phyloP scores from a whole-genome alignment of 2,888 invertebrate genomes.

The Xanthostigma xanthostigma region DNA sequence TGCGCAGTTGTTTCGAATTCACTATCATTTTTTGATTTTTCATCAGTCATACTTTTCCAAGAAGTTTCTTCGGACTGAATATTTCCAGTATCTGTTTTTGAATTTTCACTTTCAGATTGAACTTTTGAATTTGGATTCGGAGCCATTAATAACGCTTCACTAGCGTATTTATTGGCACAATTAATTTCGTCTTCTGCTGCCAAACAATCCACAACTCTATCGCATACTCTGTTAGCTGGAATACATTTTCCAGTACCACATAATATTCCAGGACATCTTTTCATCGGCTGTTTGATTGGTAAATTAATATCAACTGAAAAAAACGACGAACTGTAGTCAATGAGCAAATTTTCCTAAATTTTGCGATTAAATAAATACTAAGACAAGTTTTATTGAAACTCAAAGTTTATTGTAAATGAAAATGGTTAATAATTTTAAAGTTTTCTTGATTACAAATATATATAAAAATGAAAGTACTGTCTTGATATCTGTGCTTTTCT shows the following conservation, averaged over 20 bases:
- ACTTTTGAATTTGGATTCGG: not conserved
- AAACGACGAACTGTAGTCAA: not conserved
- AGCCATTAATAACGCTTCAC: slow-evolving; percentile 1
- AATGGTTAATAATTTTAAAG: no score
- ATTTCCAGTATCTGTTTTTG: not conserved
- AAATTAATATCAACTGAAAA: slow-evolving; percentile 33
- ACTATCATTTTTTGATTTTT: no score
- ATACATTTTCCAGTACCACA: slow-evolving; percentile 59
- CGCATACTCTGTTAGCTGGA: slow-evolving; percentile 47
- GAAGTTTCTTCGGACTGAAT: no score
- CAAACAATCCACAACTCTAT: slow-evolving; percentile 60
- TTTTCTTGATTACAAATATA: no score
- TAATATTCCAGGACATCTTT: slow-evolving; percentile 55
- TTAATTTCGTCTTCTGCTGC: slow-evolving; percentile 66
- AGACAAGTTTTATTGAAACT: no score
- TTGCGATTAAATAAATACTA: no score
- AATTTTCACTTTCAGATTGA: not conserved
- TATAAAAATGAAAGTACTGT: no score
- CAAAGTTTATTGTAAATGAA: no score
- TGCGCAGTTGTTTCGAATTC: not conserved
- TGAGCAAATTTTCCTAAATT: no score
- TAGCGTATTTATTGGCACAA: slow-evolving; percentile 29
- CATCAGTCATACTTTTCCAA: no score
- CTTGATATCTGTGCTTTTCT: no score
- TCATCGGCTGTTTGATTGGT: slow-evolving; percentile 36